Evolutionary conservation across 2,797 vertebrate species (phyloP).

Genomic region (Chanos chanos): DNA sequence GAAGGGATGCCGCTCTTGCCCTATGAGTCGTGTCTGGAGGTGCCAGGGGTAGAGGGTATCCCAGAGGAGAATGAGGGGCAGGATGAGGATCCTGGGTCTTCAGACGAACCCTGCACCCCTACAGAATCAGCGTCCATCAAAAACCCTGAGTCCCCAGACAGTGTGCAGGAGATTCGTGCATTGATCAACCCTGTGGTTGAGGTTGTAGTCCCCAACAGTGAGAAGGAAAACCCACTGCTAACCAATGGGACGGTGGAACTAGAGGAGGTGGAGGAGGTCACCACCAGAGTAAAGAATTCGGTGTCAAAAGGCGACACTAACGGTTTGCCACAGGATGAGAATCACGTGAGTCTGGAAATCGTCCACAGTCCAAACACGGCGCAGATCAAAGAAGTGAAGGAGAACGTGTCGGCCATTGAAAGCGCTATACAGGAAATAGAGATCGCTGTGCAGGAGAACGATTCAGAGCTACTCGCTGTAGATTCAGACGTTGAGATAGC

Average conservation of each 20-base stretch:
- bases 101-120: not conserved
- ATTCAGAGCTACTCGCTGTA: conserved; percentile 5
- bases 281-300: conserved; percentile 47
- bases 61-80: conserved; percentile 59
- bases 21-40: conserved; percentile 74
- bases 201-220: conserved; percentile 29
- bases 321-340: conserved; percentile 30
- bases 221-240: not conserved
- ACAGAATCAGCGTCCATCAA: not conserved
- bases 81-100: conserved; percentile 2
- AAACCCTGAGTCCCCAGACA: conserved; percentile 62
- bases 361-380: not conserved
- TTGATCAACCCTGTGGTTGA: conserved; percentile 70
- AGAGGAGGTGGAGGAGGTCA: conserved; percentile 54
- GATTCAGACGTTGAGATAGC: conserved; percentile 38
- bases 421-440: conserved; percentile 52
- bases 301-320: conserved; percentile 40
- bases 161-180: conserved; percentile 69
- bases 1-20: conserved; percentile 64
- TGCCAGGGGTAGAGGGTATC: conserved; percentile 69
- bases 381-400: conserved; percentile 4
- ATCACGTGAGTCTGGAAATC: conserved; percentile 11
- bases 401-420: conserved; percentile 42
- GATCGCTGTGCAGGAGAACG: conserved; percentile 48
- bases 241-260: conserved; percentile 49